Percentiles rank a stretch among this genome's conserved stretches.
Evolutionary conservation across 2,888 invertebrate species (phyloP).

Genomic region (Phaonia tiefii): DNA sequence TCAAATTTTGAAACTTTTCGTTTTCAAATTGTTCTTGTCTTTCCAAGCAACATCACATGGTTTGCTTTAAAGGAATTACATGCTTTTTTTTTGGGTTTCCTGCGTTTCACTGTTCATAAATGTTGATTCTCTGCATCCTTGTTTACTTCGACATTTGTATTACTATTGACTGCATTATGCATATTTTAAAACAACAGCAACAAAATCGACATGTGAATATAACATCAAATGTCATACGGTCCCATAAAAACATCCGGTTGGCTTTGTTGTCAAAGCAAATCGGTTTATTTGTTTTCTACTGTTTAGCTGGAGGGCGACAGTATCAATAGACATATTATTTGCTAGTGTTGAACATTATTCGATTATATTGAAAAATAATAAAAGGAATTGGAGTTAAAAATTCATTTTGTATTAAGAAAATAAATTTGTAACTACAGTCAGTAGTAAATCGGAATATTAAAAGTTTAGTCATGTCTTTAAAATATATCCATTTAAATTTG

Average conservation of each 20-base stretch:
- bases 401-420: no score
- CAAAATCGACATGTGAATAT: background rate
- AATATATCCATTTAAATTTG: no score
- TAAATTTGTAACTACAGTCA: no score
- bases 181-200: conserved; percentile 7
- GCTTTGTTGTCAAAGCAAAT: conserved; percentile 3
- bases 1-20: no score
- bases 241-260: conserved; percentile 29
- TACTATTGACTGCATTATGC: conserved; percentile 8
- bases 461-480: no score
- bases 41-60: no score
- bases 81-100: no score
- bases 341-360: conserved; percentile 5
- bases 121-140: background rate
- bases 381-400: no score
- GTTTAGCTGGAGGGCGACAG: background rate
- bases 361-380: background rate
- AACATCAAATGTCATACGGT: background rate
- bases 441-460: no score
- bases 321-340: background rate
- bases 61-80: no score
- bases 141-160: background rate
- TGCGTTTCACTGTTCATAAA: no score
- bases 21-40: no score
- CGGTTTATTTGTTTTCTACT: conserved; percentile 1